Percentiles rank a stretch among this genome's conserved stretches.
Evolutionary conservation across 2,888 invertebrate species (phyloP).

Genomic region (Octodonta nipae): DNA sequence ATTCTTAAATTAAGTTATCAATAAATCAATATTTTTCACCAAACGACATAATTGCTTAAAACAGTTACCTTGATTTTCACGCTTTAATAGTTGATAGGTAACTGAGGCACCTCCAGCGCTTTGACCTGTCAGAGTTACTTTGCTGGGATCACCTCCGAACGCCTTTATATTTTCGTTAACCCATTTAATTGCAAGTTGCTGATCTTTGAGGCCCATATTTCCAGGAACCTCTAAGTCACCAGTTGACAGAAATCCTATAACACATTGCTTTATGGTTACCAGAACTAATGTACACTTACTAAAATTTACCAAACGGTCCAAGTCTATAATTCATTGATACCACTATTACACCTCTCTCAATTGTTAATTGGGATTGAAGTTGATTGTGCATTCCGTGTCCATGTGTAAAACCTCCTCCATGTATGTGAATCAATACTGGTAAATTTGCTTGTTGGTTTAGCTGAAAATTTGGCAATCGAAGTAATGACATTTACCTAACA

Average conservation of each 20-base stretch:
- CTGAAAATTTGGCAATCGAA: too few relatives aligned
- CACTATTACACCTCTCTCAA: constrained; percentile 40
- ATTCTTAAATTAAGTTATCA: too few relatives aligned
- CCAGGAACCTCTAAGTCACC: constrained; percentile 53
- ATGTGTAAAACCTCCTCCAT: constrained; percentile 30
- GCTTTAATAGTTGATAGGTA: constrained; percentile 9
- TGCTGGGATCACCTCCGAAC: constrained; percentile 57
- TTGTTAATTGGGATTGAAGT: constrained; percentile 26
- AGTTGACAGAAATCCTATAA: constrained; percentile 54
- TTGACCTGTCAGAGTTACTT: constrained; percentile 51
- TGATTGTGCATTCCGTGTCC: constrained; percentile 8
- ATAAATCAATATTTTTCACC: too few relatives aligned
- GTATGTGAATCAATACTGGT: constrained; percentile 31
- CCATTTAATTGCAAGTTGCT: constrained; percentile 55
- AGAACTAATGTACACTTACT: constrained; percentile 49
- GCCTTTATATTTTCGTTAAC: constrained; percentile 49
- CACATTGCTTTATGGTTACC: constrained; percentile 39
- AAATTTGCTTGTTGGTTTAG: constrained; percentile 5
- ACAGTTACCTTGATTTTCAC: constrained; percentile 7
- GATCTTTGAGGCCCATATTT: constrained; percentile 62
- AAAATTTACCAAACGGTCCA: constrained; percentile 19
- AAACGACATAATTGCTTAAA: too few relatives aligned
- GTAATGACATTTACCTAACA: too few relatives aligned
- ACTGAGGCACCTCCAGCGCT: constrained; percentile 53
- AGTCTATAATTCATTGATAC: constrained; percentile 21